A percentile compares a stretch with the other conserved stretches of the same genome.
These are phyloP conservation scores for Zaprionus vittiger DNA, from an alignment of 1,140 invertebrate species.

Conservation along the genomic window DNA sequence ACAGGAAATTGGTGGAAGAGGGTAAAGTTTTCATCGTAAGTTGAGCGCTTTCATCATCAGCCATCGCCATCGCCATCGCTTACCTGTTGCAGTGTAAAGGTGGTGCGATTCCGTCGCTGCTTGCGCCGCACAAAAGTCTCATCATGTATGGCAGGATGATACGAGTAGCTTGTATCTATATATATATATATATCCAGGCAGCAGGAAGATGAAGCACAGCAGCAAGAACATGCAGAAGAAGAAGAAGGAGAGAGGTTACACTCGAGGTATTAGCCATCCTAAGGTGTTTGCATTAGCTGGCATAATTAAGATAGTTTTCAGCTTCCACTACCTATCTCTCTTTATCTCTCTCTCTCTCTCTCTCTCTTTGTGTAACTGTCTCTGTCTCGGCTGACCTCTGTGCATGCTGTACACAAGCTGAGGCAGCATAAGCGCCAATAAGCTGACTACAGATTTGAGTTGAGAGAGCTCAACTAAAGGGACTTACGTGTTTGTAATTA, in stretches of 20 bases:
- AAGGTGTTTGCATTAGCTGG: slow-evolving; percentile 68
- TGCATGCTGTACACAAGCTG: slow-evolving; percentile 24
- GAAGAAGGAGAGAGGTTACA: slow-evolving; percentile 8
- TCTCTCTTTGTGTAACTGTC: not conserved
- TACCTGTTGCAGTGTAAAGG: slow-evolving; percentile 98
- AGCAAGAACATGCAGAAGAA: slow-evolving; percentile 16
- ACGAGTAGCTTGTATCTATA: slow-evolving; percentile 94
- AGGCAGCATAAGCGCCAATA: slow-evolving; percentile 60
- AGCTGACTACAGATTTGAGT: slow-evolving; percentile 44
- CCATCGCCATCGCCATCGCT: slow-evolving; percentile 82
- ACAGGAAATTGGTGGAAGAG: slow-evolving; percentile 11
- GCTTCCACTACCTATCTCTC: not conserved
- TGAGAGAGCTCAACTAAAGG: slow-evolving; percentile 9
- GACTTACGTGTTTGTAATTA: slow-evolving; percentile 4
- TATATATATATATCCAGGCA: slow-evolving; percentile 41
- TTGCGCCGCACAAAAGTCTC: slow-evolving; percentile 98
- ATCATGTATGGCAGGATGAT: slow-evolving; percentile 97
- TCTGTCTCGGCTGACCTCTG: not conserved
- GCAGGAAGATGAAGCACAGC: slow-evolving; percentile 49
- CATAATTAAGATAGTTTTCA: slow-evolving; percentile 63
- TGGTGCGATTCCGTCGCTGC: slow-evolving; percentile 97
- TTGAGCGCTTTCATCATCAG: slow-evolving; percentile 5
- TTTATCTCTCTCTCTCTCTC: not conserved
- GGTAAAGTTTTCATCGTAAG: not conserved
- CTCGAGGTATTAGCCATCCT: slow-evolving; percentile 32